phyloP scores from a whole-genome alignment of 2,888 invertebrate genomes.

The Cheilosia grossa region DNA sequence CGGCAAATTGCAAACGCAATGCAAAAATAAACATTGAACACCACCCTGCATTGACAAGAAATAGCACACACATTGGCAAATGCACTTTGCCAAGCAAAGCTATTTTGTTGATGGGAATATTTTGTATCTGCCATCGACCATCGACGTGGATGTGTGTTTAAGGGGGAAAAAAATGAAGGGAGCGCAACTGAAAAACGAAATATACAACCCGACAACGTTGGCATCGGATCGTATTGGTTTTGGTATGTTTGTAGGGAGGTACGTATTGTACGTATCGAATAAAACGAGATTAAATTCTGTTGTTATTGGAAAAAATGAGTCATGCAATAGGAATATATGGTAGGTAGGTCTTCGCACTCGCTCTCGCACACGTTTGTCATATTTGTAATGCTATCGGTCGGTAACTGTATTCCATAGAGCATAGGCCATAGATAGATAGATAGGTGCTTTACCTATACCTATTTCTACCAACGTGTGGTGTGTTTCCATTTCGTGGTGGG shows the following conservation, averaged over 20 bases:
- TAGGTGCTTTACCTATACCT: too few relatives aligned
- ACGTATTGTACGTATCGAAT: slow-evolving; percentile 32
- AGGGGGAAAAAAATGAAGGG: slow-evolving; percentile 21
- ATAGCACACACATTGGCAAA: slow-evolving; percentile 43
- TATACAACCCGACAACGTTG: slow-evolving; percentile 22
- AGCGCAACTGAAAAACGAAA: slow-evolving; percentile 39
- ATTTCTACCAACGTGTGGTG: too few relatives aligned
- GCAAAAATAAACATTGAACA: slow-evolving; percentile 70
- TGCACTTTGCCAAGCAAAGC: slow-evolving; percentile 68
- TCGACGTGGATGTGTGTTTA: slow-evolving; percentile 17
- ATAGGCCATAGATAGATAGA: too few relatives aligned
- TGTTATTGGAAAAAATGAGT: slow-evolving; percentile 74
- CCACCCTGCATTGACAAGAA: slow-evolving; percentile 33
- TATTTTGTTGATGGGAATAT: slow-evolving; percentile 30
- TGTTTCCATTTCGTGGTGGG: too few relatives aligned
- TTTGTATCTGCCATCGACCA: neutral
- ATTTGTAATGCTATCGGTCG: too few relatives aligned
- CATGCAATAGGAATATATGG: slow-evolving; percentile 49
- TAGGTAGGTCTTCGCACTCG: neutral
- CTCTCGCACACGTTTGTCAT: too few relatives aligned
- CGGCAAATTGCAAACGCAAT: slow-evolving; percentile 71
- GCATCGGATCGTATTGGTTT: neutral
- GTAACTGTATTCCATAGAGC: too few relatives aligned
- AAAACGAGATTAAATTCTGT: slow-evolving; percentile 68
- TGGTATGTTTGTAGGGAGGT: too few relatives aligned